phyloP scores from a whole-genome alignment of 2,888 invertebrate genomes.

The Limnephilus lunatus region DNA sequence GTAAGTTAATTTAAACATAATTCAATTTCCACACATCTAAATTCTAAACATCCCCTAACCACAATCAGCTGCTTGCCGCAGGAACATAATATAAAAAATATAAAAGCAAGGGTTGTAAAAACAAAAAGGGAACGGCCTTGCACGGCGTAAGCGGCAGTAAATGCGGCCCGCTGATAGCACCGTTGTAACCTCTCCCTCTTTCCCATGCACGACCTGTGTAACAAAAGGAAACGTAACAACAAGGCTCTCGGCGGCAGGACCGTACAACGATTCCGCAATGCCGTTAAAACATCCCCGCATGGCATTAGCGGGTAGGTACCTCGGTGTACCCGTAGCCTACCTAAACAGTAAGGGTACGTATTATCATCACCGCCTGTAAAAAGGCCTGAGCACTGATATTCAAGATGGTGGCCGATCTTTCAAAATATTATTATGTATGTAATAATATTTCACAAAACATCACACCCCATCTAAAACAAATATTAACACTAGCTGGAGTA shows the following conservation, averaged over 20 bases:
- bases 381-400: not conserved
- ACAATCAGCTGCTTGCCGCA: not conserved
- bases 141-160: not conserved
- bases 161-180: not conserved
- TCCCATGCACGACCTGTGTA: not conserved
- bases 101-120: not conserved
- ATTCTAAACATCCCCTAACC: not conserved
- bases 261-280: slow-evolving; percentile 24
- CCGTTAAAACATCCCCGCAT: slow-evolving; percentile 27
- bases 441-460: not conserved
- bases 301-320: not conserved
- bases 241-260: not conserved
- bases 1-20: too few species aligned
- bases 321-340: not conserved
- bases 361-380: not conserved
- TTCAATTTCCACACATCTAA: not conserved
- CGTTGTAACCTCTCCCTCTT: not conserved
- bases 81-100: not conserved
- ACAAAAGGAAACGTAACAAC: not conserved
- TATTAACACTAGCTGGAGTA: too few species aligned
- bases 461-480: not conserved
- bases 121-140: not conserved
- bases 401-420: too few species aligned
- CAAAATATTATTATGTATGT: not conserved
- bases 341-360: not conserved